phyloP scores from a whole-genome alignment of 2,797 vertebrate genomes.

The Chiloscyllium punctatum region DNA sequence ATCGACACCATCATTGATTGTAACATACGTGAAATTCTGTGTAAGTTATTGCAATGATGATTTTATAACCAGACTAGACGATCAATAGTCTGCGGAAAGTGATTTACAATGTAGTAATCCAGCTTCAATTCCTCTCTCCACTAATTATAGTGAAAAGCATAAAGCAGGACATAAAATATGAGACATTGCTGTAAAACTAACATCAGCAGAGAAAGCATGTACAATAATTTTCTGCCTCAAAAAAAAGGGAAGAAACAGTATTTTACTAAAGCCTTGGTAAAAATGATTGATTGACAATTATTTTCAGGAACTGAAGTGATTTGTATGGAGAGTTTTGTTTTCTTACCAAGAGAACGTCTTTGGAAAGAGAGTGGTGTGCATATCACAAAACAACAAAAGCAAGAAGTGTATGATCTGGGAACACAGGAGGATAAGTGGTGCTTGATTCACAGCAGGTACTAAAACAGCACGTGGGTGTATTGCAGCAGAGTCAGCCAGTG shows the following conservation, averaged over 20 bases:
- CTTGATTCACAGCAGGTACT: conserved; percentile 18
- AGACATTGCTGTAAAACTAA: not conserved
- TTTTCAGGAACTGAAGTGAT: not conserved
- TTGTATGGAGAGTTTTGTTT: not conserved
- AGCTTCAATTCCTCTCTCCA: not conserved
- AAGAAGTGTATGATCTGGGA: not conserved
- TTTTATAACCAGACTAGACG: not conserved
- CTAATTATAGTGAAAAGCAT: not conserved
- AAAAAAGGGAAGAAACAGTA: not conserved
- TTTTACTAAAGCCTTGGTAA: not conserved
- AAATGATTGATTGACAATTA: not conserved
- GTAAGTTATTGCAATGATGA: not conserved
- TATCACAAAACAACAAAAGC: not conserved
- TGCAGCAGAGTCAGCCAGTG: not conserved
- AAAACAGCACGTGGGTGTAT: not conserved
- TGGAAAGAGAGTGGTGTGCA: not conserved
- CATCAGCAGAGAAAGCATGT: not conserved
- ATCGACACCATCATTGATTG: not conserved
- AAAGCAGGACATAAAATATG: not conserved
- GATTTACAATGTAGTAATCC: not conserved
- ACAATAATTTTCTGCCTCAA: not conserved
- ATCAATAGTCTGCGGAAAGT: not conserved
- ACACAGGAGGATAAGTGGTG: not conserved
- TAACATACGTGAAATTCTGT: not conserved
- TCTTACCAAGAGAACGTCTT: not conserved